phyloP scores from a whole-genome alignment of 2,888 invertebrate genomes.

The Eupeodes luniger region DNA sequence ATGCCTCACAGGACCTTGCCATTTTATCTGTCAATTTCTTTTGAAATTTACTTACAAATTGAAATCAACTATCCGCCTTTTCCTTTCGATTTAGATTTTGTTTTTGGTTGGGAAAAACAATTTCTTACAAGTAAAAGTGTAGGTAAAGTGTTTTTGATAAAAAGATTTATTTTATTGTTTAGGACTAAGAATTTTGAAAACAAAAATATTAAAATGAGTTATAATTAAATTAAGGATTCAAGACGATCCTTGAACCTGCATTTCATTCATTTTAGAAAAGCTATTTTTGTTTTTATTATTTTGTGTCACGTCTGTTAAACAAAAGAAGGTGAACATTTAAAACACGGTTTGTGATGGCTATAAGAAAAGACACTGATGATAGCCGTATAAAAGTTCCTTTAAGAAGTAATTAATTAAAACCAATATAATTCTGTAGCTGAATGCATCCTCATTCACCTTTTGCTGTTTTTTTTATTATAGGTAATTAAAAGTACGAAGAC shows the following conservation, averaged over 20 bases:
- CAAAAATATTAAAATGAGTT: constrained; percentile 25
- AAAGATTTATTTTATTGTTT: neutral
- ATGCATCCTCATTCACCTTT: constrained; percentile 42
- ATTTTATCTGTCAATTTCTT: constrained; percentile 69
- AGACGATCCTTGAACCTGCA: constrained; percentile 20
- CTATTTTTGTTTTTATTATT: neutral
- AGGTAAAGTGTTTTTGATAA: constrained; percentile 10
- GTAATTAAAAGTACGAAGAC: constrained; percentile 65
- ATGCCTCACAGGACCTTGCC: constrained; percentile 50
- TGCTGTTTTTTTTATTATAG: constrained; percentile 22
- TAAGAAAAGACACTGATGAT: constrained; percentile 49
- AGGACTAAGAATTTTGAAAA: neutral
- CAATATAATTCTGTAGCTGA: constrained; percentile 62
- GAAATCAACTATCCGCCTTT: constrained; percentile 45
- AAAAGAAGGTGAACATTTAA: constrained; percentile 26
- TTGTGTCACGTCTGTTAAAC: neutral
- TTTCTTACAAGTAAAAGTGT: constrained; percentile 10
- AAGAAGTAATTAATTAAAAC: constrained; percentile 70
- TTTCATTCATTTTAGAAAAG: constrained; percentile 6
- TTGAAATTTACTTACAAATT: constrained; percentile 51
- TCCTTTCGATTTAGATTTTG: neutral
- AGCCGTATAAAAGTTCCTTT: constrained; percentile 48
- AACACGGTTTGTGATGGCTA: constrained; percentile 17
- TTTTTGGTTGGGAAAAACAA: constrained; percentile 12
- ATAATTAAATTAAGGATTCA: constrained; percentile 50